These are phyloP conservation scores for Spea multiplicata DNA, from an alignment of 2,113 vertebrate genomes.

Conservation along the genomic window DNA sequence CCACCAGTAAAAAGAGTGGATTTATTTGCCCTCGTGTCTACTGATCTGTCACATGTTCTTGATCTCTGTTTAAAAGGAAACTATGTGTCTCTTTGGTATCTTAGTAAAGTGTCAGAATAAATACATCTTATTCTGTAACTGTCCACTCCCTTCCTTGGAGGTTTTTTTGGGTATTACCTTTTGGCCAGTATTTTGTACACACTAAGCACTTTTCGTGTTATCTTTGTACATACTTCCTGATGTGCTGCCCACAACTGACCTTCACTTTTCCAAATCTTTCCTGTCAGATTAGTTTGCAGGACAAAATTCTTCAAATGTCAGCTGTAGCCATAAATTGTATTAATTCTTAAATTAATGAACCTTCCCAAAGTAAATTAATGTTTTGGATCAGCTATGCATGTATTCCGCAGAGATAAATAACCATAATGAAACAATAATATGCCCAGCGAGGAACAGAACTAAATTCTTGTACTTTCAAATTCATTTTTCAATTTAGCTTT, in stretches of 20 bases:
- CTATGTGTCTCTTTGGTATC: neutral
- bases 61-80: too few relatives aligned
- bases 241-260: constrained; percentile 11
- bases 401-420: neutral
- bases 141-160: constrained; percentile 21
- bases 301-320: neutral
- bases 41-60: too few relatives aligned
- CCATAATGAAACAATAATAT: neutral
- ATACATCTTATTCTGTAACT: neutral
- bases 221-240: constrained; percentile 32
- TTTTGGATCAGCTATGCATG: neutral
- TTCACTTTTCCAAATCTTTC: constrained; percentile 26
- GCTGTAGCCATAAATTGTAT: neutral
- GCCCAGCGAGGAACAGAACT: neutral
- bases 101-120: constrained; percentile 40
- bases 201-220: constrained; percentile 34
- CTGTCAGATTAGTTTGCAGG: constrained; percentile 12
- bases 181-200: constrained; percentile 12
- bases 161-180: constrained; percentile 32
- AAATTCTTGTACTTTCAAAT: neutral
- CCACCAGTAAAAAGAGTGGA: too few relatives aligned
- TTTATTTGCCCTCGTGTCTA: too few relatives aligned
- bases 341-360: neutral
- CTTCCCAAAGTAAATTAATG: neutral
- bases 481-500: neutral